Percentiles rank a stretch among this genome's conserved stretches.
These are phyloP conservation scores for Thyatira batis DNA, from an alignment of 2,888 invertebrate genomes.

Conservation along the genomic window DNA sequence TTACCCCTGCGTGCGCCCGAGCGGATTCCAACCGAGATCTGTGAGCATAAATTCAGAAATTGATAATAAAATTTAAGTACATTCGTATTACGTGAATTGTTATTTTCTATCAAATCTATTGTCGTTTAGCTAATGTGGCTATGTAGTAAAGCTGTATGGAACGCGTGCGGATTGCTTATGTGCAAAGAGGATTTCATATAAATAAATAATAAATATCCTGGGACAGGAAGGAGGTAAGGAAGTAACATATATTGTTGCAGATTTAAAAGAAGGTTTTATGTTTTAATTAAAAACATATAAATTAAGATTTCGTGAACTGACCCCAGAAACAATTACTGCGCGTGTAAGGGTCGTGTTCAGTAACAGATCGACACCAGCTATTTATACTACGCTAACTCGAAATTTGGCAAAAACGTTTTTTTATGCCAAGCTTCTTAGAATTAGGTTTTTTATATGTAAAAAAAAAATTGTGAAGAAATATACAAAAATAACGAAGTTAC, in stretches of 20 bases:
- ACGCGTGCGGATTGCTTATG: not conserved
- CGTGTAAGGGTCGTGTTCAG: not conserved
- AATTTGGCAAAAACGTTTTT: too few species aligned
- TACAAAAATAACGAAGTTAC: too few species aligned
- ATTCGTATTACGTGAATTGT: constrained; percentile 54
- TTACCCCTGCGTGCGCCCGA: constrained; percentile 60
- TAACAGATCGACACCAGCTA: too few species aligned
- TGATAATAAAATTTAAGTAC: constrained; percentile 76
- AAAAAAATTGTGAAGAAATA: too few species aligned
- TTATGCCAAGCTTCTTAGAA: too few species aligned
- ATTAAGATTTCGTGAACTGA: not conserved
- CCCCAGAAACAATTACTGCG: not conserved
- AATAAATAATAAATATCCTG: too few species aligned
- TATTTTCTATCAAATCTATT: constrained; percentile 42
- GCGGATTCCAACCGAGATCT: constrained; percentile 56
- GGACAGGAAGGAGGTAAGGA: too few species aligned
- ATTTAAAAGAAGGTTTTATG: too few species aligned
- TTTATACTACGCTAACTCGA: too few species aligned
- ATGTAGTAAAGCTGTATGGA: not conserved
- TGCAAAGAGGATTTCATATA: too few species aligned
- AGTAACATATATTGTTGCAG: not conserved
- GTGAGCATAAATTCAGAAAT: constrained; percentile 71
- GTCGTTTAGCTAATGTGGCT: not conserved
- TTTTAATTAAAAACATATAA: too few species aligned
- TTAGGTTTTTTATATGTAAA: too few species aligned